Base-by-base conservation (phyloP, 2,888 invertebrate genomes). In the Callinectes sapidus region DNA sequence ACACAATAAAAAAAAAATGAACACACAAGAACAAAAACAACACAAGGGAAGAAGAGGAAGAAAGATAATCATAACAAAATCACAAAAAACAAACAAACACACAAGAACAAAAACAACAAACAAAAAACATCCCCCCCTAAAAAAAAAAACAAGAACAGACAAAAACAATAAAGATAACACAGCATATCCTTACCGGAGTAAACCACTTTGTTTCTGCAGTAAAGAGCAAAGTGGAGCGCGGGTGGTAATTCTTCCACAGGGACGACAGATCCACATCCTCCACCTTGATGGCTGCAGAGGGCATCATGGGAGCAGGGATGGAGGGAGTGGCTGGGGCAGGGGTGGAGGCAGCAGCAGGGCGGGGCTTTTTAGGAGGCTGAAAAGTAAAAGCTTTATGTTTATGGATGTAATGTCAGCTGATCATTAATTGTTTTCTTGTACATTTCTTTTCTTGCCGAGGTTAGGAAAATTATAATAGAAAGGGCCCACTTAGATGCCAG, bases 231-330 rank as follows among this genome's bases (percentile, higher is more conserved):
- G 90, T 92, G 28, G 87, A 92, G 48, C 71, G 92, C 39, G 90
- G 87, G 14, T 92, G 86, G 77, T 92, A 92, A 54, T 90, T 87
- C 18, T 90, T 16, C 92, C 92, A 92, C 16, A 92, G 90, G 2
- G 42, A 48, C 6, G 90, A 90, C 5, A 90, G 28, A 28, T 90
- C 48, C 55, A 28, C 71, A 42, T n/a, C 54, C 87, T 87, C 87
- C 87, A 87, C n/a, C 42, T 87, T 87, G 54, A 81, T 16, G 28
- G 87, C 18, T 16, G 81, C 81, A 2, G 28, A 28, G 28, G 71
- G 71, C 71, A 28, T 71, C 71, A 28, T 71, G 28, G 71, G 71
- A 10, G 8, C 28, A 71, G 71, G 71, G 28, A 28, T 2, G 23
- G 61, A 0, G 61, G 14, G 16, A 55, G 61, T 18, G 61, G 61